A percentile compares a stretch with the other conserved stretches of the same genome.
phyloP scores from a whole-genome alignment of 2,888 invertebrate genomes.

The Rhodophaea formosa region DNA sequence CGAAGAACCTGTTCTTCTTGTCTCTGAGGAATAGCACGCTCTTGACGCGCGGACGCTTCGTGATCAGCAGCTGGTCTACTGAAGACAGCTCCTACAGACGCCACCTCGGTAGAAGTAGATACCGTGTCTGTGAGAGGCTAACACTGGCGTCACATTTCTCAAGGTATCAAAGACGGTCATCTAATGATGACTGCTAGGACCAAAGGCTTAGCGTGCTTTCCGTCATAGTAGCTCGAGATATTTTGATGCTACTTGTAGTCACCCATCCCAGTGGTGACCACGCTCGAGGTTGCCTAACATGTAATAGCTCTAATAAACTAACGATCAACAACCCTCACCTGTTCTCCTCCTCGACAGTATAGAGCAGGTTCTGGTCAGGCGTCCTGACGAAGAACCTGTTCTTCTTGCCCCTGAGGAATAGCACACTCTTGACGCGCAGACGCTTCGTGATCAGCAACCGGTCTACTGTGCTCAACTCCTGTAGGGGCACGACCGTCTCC shows the following conservation, averaged over 20 bases:
- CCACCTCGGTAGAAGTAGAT: no score
- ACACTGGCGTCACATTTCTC: no score
- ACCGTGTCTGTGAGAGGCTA: no score
- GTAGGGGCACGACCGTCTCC: constrained; percentile 30
- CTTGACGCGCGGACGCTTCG: constrained; percentile 55
- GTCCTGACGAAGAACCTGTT: constrained; percentile 58
- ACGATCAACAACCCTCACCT: no score
- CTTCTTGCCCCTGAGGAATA: constrained; percentile 59
- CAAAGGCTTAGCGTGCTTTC: no score
- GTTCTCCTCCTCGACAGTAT: constrained; percentile 62
- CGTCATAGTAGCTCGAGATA: no score
- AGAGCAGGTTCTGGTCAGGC: constrained; percentile 49
- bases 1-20: constrained; percentile 59
- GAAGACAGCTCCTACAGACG: constrained; percentile 41
- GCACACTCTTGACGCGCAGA: constrained; percentile 50
- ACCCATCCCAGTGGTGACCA: no score
- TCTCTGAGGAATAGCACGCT: constrained; percentile 56
- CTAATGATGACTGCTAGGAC: no score
- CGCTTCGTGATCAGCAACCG: constrained; percentile 59
- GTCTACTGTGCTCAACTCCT: constrained; percentile 46
- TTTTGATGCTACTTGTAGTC: no score
- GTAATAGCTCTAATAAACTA: no score
- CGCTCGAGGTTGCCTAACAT: no score
- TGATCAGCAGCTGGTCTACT: constrained; percentile 56
- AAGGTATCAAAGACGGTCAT: no score